Percentiles rank a stretch among this genome's conserved stretches.
Conservation (phyloP, 2,797 vertebrate genomes). For the Phrynocephalus vlangalii region DNA sequence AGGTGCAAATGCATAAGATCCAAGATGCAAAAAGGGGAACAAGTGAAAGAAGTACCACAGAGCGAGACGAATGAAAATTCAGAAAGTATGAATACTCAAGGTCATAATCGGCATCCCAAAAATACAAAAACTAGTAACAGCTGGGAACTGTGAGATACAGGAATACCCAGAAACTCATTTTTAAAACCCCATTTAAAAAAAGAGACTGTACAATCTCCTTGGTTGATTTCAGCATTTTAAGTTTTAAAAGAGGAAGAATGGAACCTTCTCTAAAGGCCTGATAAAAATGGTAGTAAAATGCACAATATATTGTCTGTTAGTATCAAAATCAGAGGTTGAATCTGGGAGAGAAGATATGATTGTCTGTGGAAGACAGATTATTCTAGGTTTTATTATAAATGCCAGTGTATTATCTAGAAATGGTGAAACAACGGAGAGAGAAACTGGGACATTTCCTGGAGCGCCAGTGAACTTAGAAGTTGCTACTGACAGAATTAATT, state of each 20-base stretch:
- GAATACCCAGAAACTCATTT: neutral
- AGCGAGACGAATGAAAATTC: neutral
- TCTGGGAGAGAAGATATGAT: neutral
- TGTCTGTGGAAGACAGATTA: neutral
- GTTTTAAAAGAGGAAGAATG: neutral
- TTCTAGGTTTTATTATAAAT: neutral
- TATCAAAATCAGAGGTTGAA: neutral
- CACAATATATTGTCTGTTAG: neutral
- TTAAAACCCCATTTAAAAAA: neutral
- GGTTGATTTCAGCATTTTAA: neutral
- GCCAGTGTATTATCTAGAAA: neutral
- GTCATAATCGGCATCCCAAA: no score
- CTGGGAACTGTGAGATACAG: neutral
- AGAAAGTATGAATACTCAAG: no score
- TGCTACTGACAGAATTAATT: neutral
- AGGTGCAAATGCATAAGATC: neutral
- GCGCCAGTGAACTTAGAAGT: neutral
- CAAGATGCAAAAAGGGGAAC: neutral
- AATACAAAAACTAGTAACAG: neutral
- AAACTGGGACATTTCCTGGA: constrained; percentile 3
- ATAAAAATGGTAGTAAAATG: neutral
- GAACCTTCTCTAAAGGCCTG: neutral
- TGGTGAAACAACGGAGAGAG: neutral
- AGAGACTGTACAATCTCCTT: neutral
- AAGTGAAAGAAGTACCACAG: neutral